Conservation (phyloP, 2,888 invertebrate genomes). For the Thyatira batis region DNA sequence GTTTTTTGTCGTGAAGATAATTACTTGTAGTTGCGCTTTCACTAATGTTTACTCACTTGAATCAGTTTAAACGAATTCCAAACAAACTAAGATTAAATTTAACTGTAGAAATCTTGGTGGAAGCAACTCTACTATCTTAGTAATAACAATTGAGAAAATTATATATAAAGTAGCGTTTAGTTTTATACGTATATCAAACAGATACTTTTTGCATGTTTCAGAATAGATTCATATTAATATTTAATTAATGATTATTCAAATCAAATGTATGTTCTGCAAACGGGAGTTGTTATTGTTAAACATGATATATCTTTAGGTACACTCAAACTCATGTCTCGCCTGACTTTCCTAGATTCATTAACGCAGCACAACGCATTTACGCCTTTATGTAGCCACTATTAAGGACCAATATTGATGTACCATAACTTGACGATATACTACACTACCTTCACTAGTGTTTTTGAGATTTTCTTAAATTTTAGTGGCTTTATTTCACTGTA, state of each 20-base stretch:
- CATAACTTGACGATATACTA: not conserved
- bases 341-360: not conserved
- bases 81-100: constrained; percentile 2
- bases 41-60: constrained; percentile 38
- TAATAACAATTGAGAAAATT: constrained; percentile 38
- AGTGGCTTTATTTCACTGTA: too few relatives aligned
- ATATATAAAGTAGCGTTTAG: constrained; percentile 52
- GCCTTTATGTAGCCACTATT: constrained; percentile 17
- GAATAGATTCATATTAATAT: constrained; percentile 34
- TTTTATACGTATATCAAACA: constrained; percentile 56
- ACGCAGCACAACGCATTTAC: constrained; percentile 5
- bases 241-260: constrained; percentile 22
- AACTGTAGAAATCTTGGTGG: constrained; percentile 39
- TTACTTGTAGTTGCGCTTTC: constrained; percentile 47
- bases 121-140: constrained; percentile 45
- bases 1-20: constrained; percentile 39
- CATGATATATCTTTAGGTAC: constrained; percentile 1
- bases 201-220: constrained; percentile 50
- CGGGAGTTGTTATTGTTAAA: constrained; percentile 32
- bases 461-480: not conserved
- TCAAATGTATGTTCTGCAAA: constrained; percentile 6
- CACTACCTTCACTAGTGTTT: not conserved
- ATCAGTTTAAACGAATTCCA: constrained; percentile 30
- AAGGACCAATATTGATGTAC: constrained; percentile 29
- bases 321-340: not conserved